Base-by-base conservation (phyloP, 2,113 vertebrate genomes). In the Struthio camelus region DNA sequence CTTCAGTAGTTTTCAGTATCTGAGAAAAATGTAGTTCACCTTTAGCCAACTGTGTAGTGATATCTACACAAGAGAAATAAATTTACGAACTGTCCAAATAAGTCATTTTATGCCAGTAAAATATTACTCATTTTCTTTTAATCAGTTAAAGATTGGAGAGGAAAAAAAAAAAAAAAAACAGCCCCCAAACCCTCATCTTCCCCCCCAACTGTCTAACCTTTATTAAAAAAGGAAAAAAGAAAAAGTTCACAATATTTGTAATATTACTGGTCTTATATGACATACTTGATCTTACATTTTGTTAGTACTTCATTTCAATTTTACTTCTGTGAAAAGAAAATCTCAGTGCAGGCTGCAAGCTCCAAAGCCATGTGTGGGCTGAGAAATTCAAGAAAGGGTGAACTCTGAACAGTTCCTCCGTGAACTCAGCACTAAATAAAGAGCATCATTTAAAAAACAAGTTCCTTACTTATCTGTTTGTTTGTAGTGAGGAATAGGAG, bases 401-500 rank as follows among this genome's bases (percentile, higher is more conserved):
- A n/a, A 50, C 12, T 51, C 10, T 32, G 56, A 58, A 58, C 56
- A 58, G 16, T 30, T 73, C 27, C 17, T 48, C 10, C 5, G 12
- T 53, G 69, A 93, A 70, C 14, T 58, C 65, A 67, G 76, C 40
- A 87, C 8, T 71, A 61, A 78, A 78, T 1, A 28, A 92, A 81
- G 24, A 85, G 58, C 24, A 80, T 0, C 1, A 18, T 61, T 91
- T 85, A 59, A 89, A 94, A 95, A 88, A 16, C 51, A 79, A 81
- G 71, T 67, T 83, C 53, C 98, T 98, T 98, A 99, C 99, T 98
- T 99, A 98, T 99, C 99, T 97, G 97, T 94, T 96, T 98, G 99
- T 94, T 99, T 99, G 96, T 99, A 98, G 90, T 99, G 99, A 97
- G 99, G 98, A 96, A 99, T 99, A 58, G 99, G 99, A 81, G 99